Percentiles rank a stretch among this genome's conserved stretches.
Evolutionary conservation across 2,888 invertebrate genomes (phyloP).

Genomic region (Ischnus inquisitorius): DNA sequence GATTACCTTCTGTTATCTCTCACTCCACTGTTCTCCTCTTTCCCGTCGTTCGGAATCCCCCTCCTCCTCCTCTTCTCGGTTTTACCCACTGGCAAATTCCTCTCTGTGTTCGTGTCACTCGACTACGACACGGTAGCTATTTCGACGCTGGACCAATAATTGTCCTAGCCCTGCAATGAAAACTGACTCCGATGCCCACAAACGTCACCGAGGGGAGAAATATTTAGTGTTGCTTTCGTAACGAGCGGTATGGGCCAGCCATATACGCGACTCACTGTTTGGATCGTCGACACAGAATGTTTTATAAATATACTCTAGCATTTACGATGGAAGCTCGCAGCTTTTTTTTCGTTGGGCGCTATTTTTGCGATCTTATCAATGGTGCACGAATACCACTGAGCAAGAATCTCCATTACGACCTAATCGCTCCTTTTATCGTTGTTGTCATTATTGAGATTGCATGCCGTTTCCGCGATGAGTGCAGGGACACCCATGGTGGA

Average conservation of each 20-base stretch:
- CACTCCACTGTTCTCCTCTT: slow-evolving; percentile 50
- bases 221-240: slow-evolving; percentile 43
- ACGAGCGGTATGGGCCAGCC: slow-evolving; percentile 35
- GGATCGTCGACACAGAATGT: slow-evolving; percentile 11
- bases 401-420: too few relatives aligned
- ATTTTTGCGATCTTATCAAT: background rate
- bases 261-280: background rate
- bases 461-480: too few relatives aligned
- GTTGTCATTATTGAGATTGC: too few relatives aligned
- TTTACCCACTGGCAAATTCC: slow-evolving; percentile 63
- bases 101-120: slow-evolving; percentile 57
- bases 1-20: slow-evolving; percentile 67
- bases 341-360: background rate
- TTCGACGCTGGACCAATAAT: slow-evolving; percentile 59
- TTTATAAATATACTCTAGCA: slow-evolving; percentile 23
- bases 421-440: too few relatives aligned
- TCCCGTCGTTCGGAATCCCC: slow-evolving; percentile 48
- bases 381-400: too few relatives aligned
- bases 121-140: slow-evolving; percentile 53
- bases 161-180: slow-evolving; percentile 61
- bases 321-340: background rate
- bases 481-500: too few relatives aligned
- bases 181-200: slow-evolving; percentile 58
- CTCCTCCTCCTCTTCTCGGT: slow-evolving; percentile 41
- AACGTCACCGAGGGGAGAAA: slow-evolving; percentile 34